Percentiles rank a stretch among this genome's conserved stretches.
phyloP scores from a whole-genome alignment of 35 echinoderm and acorn worm species.

The Hemicentrotus pulcherrimus region DNA sequence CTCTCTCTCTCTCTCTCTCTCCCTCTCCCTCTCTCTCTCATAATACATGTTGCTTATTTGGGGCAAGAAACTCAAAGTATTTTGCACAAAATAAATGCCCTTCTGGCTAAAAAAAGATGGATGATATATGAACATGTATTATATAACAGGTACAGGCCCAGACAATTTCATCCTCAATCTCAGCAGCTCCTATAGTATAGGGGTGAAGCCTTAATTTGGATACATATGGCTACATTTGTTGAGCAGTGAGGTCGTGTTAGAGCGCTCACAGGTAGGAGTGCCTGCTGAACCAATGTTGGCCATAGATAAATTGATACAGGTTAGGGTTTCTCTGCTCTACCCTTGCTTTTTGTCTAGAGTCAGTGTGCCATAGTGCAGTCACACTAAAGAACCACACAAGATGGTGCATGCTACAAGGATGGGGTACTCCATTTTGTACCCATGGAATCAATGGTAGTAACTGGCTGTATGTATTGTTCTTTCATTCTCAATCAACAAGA shows the following conservation, averaged over 20 bases:
- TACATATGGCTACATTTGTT: background rate
- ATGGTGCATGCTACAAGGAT: constrained; percentile 25
- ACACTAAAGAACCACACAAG: constrained; percentile 1
- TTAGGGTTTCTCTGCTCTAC: constrained; percentile 37
- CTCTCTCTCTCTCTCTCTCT: no score
- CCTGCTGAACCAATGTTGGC: constrained; percentile 54
- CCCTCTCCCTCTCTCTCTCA: no score
- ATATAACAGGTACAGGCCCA: no score
- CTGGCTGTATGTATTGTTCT: no score
- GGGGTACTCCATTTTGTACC: background rate
- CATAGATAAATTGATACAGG: constrained; percentile 53
- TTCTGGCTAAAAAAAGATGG: no score
- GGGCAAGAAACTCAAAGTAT: no score
- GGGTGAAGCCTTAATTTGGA: background rate
- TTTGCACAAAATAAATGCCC: no score
- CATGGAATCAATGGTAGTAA: no score
- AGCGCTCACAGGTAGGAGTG: background rate
- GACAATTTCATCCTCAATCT: no score
- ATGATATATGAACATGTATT: no score
- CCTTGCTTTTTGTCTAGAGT: constrained; percentile 25
- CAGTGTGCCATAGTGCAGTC: constrained; percentile 42
- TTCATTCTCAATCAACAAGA: no score
- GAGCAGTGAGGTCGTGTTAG: background rate
- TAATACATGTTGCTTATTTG: no score
- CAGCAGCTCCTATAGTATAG: background rate